phyloP scores from a whole-genome alignment of 2,113 vertebrate genomes.

The Campylorhamphus procurvoides region DNA sequence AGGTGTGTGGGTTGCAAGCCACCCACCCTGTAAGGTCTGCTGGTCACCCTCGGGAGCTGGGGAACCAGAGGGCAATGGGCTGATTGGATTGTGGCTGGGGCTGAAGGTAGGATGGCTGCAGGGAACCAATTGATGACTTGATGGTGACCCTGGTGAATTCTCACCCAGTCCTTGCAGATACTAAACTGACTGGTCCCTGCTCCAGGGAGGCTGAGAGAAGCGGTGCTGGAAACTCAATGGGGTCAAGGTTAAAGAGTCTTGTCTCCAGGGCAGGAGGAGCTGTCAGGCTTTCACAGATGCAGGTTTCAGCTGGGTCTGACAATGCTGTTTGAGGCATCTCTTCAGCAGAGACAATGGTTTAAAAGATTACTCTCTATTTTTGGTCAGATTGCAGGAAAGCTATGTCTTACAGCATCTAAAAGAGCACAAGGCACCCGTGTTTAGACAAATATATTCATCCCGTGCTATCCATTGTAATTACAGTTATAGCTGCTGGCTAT shows the following conservation, averaged over 20 bases:
- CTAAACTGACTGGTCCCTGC: background rate
- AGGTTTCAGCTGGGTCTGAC: background rate
- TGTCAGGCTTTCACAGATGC: background rate
- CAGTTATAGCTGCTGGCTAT: background rate
- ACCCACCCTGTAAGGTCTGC: background rate
- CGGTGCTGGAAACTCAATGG: rapidly evolving
- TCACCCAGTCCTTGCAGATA: background rate
- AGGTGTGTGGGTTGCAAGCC: rapidly evolving
- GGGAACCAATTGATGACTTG: background rate
- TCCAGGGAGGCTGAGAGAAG: too few relatives aligned
- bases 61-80: background rate
- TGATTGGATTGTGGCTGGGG: background rate
- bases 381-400: background rate
- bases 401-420: background rate
- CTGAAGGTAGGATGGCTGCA: background rate
- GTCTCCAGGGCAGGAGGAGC: background rate
- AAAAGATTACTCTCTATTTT: background rate
- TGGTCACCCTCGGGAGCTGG: background rate
- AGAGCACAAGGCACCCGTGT: background rate
- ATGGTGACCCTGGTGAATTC: background rate
- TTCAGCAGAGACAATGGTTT: background rate
- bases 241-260: background rate
- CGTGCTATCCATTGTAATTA: background rate
- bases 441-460: background rate
- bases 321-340: background rate